Percentiles rank a stretch among this genome's conserved stretches.
Conservation (phyloP, 2,888 invertebrate genomes). For the Automeris io region DNA sequence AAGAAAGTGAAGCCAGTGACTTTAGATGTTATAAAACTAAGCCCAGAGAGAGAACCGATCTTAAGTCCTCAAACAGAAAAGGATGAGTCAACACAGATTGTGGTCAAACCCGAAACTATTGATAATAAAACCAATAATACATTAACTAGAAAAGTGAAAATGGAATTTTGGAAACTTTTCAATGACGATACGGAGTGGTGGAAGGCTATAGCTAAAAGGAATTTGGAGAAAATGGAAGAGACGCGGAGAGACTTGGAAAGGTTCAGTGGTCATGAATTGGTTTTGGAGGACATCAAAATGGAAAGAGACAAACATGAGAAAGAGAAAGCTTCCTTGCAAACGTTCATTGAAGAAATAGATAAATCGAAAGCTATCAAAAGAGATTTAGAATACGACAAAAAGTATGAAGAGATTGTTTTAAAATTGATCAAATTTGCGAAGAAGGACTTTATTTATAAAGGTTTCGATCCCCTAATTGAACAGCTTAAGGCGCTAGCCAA, state of each 20-base stretch:
- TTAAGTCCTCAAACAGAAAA: constrained; percentile 43
- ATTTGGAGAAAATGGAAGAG: constrained; percentile 67
- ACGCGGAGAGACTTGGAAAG: constrained; percentile 60
- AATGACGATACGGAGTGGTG: constrained; percentile 70
- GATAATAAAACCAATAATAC: constrained; percentile 25
- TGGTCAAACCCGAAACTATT: constrained; percentile 36
- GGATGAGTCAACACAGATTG: constrained; percentile 36
- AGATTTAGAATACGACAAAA: constrained; percentile 61
- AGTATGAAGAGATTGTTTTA: constrained; percentile 67
- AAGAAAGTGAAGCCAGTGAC: constrained; percentile 58
- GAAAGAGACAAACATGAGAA: constrained; percentile 52
- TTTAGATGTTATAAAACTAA: constrained; percentile 28
- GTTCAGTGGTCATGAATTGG: constrained; percentile 65
- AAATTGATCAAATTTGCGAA: constrained; percentile 67
- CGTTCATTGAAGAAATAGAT: constrained; percentile 64
- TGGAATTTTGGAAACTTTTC: constrained; percentile 65
- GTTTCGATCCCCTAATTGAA: constrained; percentile 68
- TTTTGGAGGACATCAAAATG: constrained; percentile 53
- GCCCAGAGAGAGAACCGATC: constrained; percentile 19
- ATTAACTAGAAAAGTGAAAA: constrained; percentile 36
- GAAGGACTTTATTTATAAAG: constrained; percentile 65
- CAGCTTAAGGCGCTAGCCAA: constrained; percentile 57
- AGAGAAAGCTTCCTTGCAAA: constrained; percentile 54
- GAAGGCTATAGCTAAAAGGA: constrained; percentile 64
- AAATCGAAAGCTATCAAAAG: constrained; percentile 53